These are phyloP conservation scores for Acestrorhynchus altus DNA, from an alignment of 2,797 vertebrate genomes.

Conservation along the genomic window DNA sequence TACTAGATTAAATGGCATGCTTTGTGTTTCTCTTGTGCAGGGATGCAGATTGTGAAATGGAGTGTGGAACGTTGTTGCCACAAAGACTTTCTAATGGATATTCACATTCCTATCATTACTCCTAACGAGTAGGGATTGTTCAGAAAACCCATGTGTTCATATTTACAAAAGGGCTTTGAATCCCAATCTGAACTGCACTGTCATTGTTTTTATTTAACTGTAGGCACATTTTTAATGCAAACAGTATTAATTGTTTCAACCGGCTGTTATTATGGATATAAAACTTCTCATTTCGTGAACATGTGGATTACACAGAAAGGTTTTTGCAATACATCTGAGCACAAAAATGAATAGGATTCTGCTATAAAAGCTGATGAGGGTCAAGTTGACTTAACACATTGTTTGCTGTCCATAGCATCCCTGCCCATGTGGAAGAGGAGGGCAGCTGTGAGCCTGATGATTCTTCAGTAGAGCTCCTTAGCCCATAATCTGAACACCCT, in stretches of 20 bases:
- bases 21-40: constrained; percentile 61
- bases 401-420: constrained; percentile 60
- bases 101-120: constrained; percentile 74
- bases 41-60: constrained; percentile 80
- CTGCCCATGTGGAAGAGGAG: constrained; percentile 69
- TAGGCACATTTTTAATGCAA: background rate
- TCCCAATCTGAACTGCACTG: too few relatives aligned
- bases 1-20: background rate
- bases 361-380: too few relatives aligned
- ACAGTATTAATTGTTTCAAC: background rate
- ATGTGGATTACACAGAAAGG: too few relatives aligned
- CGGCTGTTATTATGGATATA: too few relatives aligned
- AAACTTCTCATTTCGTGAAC: background rate
- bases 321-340: too few relatives aligned
- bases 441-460: constrained; percentile 78
- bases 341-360: too few relatives aligned
- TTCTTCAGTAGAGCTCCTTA: constrained; percentile 80
- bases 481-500: constrained; percentile 69
- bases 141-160: background rate
- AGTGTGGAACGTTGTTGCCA: constrained; percentile 79
- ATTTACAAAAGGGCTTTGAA: too few relatives aligned
- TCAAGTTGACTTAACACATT: too few relatives aligned
- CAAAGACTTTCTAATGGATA: constrained; percentile 77
- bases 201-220: background rate
- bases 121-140: constrained; percentile 75